phyloP scores from a whole-genome alignment of 2,113 vertebrate species.

The Ondatra zibethicus region DNA sequence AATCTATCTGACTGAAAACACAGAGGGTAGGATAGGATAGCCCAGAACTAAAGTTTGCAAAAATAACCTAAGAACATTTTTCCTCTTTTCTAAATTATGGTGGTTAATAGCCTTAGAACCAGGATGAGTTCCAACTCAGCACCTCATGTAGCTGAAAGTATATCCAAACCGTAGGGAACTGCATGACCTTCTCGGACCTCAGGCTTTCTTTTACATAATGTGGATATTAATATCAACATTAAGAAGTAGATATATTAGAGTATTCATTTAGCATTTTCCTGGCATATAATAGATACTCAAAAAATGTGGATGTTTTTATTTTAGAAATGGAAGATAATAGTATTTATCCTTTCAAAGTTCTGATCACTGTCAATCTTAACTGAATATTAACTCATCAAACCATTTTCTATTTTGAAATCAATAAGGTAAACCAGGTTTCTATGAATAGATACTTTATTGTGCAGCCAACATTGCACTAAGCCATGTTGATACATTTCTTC shows the following conservation, averaged over 20 bases:
- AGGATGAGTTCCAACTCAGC: neutral
- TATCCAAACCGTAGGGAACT: neutral
- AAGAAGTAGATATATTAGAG: neutral
- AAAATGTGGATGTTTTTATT: neutral
- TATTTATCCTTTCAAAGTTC: neutral
- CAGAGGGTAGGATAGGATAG: neutral
- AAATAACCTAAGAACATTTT: neutral
- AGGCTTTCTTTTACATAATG: slow-evolving; percentile 17
- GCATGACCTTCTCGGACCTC: neutral
- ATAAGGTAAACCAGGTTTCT: neutral
- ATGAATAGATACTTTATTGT: neutral
- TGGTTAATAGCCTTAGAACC: neutral
- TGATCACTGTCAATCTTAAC: neutral
- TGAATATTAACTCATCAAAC: neutral
- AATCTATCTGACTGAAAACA: neutral
- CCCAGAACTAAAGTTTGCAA: neutral
- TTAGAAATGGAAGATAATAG: neutral
- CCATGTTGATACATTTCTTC: neutral
- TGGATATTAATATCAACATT: neutral
- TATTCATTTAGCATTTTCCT: neutral
- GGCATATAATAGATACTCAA: neutral
- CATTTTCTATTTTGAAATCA: neutral
- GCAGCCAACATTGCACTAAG: neutral
- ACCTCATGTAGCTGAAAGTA: slow-evolving; percentile 13
- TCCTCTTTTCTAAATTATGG: neutral